Base-by-base conservation (phyloP, 2,113 vertebrate species). In the Peromyscus californicus region DNA sequence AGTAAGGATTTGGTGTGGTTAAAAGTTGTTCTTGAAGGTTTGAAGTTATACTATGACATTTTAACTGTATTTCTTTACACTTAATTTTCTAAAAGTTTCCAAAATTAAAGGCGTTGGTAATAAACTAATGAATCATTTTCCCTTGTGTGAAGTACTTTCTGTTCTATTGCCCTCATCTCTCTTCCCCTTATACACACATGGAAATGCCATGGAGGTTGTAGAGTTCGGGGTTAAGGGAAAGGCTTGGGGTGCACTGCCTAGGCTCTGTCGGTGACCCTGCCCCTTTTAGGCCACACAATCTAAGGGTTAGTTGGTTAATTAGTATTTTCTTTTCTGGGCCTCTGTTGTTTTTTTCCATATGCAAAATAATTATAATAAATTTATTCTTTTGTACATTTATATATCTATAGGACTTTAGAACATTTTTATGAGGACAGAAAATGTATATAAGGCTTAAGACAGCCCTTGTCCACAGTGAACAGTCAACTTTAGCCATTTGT, bases 1-100 rank as follows among this genome's bases (percentile, higher is more conserved):
- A n/a, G 59, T 13, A 92, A 86, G n/a, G 26, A 72, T 63, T 91
- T 31, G 15, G 0, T 89, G 51, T 51, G 33, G 57, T 65, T 87
- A 90, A 87, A 97, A 83, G 51, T 22, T 63, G 26, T 45, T 39
- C 67, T 59, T 87, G 54, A 76, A 93, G 33, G 57, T 90, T 80
- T 87, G 51, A 70, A 19, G 39, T 78, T 13, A 65, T 9, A 33
- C 12, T n/a, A 0, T 83, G 22, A 10, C 79, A 61, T 93, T 89
- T 88, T 95, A 91, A 75, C 31, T 31, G 8, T 65, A 31, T 78
- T 33, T 4, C 10, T 94, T 78, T 90, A 42, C 42, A 26, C 1
- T 89, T 76, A 61, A 63, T 89, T 95, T 89, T 51, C 24, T 51
- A 67, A 42, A 87, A 54, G 0, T 45, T 86, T 94, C 45, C 4